phyloP scores from a whole-genome alignment of 2,797 vertebrate species.

The Triplophysa yarkandensis region DNA sequence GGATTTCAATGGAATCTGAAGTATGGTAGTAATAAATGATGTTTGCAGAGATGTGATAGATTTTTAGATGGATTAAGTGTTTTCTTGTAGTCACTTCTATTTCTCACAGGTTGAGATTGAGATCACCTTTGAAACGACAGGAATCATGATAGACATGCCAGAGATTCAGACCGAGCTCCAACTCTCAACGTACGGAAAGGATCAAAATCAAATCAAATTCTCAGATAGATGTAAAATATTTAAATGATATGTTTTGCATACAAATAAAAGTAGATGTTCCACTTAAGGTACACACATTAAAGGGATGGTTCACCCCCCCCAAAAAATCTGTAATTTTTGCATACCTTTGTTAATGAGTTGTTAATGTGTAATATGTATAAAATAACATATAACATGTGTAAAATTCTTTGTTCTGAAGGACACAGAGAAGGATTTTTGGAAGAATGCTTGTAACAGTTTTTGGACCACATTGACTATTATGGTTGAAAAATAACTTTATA shows the following conservation, averaged over 20 bases:
- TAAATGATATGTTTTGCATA: constrained; percentile 6
- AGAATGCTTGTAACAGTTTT: too few relatives aligned
- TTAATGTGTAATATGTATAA: too few relatives aligned
- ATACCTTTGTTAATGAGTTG: too few relatives aligned
- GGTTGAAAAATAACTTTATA: too few relatives aligned
- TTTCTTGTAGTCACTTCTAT: constrained; percentile 2
- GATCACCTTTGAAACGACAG: constrained; percentile 79
- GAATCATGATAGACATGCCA: constrained; percentile 76
- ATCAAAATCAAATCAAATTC: constrained; percentile 19
- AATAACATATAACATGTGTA: too few relatives aligned
- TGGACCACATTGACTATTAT: too few relatives aligned
- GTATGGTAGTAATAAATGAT: not conserved
- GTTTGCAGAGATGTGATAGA: constrained; percentile 4
- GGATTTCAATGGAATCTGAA: not conserved
- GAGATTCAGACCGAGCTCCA: constrained; percentile 75
- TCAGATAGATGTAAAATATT: constrained; percentile 7
- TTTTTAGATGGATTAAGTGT: not conserved
- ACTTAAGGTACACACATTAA: not conserved
- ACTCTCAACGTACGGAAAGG: constrained; percentile 82
- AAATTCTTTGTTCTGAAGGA: too few relatives aligned
- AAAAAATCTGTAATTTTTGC: too few relatives aligned
- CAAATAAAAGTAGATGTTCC: constrained; percentile 11
- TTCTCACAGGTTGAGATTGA: constrained; percentile 76
- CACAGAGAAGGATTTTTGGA: too few relatives aligned
- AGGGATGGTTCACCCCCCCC: too few relatives aligned